These are phyloP conservation scores for Temnothorax curvispinosus DNA, from an alignment of 1,140 invertebrate genomes.

Conservation along the genomic window DNA sequence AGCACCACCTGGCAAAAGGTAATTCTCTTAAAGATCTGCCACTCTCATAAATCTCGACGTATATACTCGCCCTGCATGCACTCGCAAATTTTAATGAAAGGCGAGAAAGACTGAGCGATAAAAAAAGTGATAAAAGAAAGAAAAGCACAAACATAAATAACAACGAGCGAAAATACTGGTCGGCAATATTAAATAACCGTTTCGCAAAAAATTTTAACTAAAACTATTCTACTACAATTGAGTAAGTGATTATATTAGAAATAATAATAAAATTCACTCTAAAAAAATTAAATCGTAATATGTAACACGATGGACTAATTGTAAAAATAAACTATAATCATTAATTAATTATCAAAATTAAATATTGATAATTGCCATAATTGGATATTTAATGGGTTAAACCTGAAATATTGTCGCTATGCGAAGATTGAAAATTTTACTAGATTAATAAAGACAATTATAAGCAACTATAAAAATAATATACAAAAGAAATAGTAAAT, in stretches of 20 bases:
- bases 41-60: slow-evolving; percentile 63
- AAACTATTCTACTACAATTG: neutral
- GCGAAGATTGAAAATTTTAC: neutral
- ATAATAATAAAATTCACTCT: neutral
- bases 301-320: neutral
- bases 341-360: neutral
- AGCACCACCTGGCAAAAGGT: slow-evolving; percentile 60
- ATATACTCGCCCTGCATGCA: neutral
- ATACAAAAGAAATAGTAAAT: neutral
- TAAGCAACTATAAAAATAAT: neutral
- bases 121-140: neutral
- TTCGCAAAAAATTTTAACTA: neutral
- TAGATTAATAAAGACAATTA: neutral
- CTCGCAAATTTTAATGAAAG: slow-evolving; percentile 48
- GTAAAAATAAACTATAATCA: neutral
- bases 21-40: slow-evolving; percentile 68
- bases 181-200: neutral
- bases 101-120: neutral
- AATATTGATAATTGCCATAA: neutral
- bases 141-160: neutral
- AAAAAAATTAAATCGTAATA: too few relatives aligned
- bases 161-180: slow-evolving; percentile 23
- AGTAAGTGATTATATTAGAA: neutral
- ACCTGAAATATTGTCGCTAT: neutral
- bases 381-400: slow-evolving; percentile 1